Evolutionary conservation across 1,140 invertebrate genomes (phyloP), one percentile per base, ranked within the genome.

Genomic region (Trachelipus rathkii): DNA sequence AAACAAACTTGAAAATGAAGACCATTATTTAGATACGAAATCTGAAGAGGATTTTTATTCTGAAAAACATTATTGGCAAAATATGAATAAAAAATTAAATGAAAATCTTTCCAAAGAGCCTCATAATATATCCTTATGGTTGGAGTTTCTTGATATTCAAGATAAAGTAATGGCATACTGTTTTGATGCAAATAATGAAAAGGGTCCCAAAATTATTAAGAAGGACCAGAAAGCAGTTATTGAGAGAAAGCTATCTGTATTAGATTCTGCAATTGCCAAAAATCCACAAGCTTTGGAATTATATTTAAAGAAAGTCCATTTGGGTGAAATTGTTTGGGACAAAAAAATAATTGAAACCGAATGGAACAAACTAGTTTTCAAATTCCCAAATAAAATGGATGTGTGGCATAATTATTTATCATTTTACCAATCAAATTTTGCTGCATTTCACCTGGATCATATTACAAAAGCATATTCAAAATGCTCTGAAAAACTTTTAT

Each of bases 111-210:
- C 82, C 69, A 83, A 85, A 45, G 78, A 85, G 69, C 85, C 86
- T 33, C 50, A 78, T 11, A 82, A 87, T 82, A 78, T 85, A 10
- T 71, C 84, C 50, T 50, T 84, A 11, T 87, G 87, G 87, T 66
- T 87, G 7, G 85, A 87, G 43, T 87, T 87, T 85, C 82, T 87
- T 10, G 78, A 83, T 19, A 87, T 86, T 81, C 87, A 87, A 81
- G 85, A 85, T 73, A 77, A 83, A 19, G 60, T 75, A 9, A 78
- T 77, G 73, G 53, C 50, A 24, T 53, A 50, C 68, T 74, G 79
- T 23, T 66, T 81, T 67, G 67, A 81, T 77, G 45, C 15, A 44
- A 71, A 15, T 10, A 78, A 79, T 73, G 78, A 76, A 33, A 73
- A 77, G n/a, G 74, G 24, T 43, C 33, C 33, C 33, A 77, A 72